phyloP scores from a whole-genome alignment of 2,888 invertebrate species.

The Temnothorax ravouxi region DNA sequence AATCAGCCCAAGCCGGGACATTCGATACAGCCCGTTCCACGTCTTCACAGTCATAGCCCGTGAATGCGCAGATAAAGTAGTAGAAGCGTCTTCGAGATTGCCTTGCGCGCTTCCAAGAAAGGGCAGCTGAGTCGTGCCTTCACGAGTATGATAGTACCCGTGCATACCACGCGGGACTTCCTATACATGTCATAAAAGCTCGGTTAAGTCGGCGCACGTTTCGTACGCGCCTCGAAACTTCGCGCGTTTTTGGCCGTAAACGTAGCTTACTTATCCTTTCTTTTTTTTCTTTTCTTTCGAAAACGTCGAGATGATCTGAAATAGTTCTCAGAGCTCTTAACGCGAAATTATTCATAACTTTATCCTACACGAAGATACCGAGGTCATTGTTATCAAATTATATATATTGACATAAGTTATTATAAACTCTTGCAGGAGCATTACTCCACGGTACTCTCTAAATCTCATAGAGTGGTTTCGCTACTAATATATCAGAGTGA shows the following conservation, averaged over 20 bases:
- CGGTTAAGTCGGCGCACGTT: constrained; percentile 55
- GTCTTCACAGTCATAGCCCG: constrained; percentile 57
- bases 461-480: too few species aligned
- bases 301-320: neutral
- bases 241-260: constrained; percentile 32
- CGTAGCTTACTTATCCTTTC: neutral
- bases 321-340: neutral
- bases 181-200: constrained; percentile 63
- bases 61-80: constrained; percentile 67
- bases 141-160: constrained; percentile 53
- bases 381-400: neutral
- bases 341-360: constrained; percentile 5
- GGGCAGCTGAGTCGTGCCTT: constrained; percentile 43
- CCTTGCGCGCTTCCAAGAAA: constrained; percentile 66
- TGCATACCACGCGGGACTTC: constrained; percentile 52
- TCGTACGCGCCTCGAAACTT: constrained; percentile 41
- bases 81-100: constrained; percentile 70
- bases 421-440: neutral
- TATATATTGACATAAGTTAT: neutral
- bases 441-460: neutral
- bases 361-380: neutral
- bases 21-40: constrained; percentile 71
- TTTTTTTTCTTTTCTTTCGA: neutral
- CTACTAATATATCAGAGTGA: too few species aligned
- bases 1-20: constrained; percentile 71